Evolutionary conservation across 2,888 invertebrate genomes (phyloP).

Genomic region (Andricus quercusramuli): DNA sequence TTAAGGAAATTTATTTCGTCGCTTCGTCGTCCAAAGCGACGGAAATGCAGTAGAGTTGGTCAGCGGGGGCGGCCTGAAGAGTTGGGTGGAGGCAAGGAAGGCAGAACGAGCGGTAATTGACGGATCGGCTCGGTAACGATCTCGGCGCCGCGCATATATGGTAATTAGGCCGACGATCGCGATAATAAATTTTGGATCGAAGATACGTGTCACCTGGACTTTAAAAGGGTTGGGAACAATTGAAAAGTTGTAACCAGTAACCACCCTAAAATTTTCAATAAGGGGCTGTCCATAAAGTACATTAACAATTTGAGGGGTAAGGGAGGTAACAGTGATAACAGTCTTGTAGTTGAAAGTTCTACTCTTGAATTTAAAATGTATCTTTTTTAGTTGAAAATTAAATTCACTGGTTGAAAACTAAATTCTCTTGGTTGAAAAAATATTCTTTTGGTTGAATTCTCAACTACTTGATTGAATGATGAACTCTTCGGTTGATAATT

Average conservation of each 20-base stretch:
- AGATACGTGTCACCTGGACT: constrained; percentile 50
- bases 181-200: constrained; percentile 58
- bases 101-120: constrained; percentile 61
- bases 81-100: constrained; percentile 46
- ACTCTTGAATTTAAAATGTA: too few relatives aligned
- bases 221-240: not conserved
- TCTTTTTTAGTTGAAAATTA: too few relatives aligned
- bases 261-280: too few relatives aligned
- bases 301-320: too few relatives aligned
- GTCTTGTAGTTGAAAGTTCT: too few relatives aligned
- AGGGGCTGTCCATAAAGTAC: too few relatives aligned
- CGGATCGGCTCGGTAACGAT: constrained; percentile 62
- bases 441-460: too few relatives aligned
- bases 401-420: too few relatives aligned
- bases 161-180: constrained; percentile 61
- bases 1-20: constrained; percentile 66
- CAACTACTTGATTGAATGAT: too few relatives aligned
- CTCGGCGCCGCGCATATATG: constrained; percentile 59
- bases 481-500: too few relatives aligned
- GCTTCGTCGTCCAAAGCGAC: constrained; percentile 54
- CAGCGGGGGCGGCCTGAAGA: constrained; percentile 17
- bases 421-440: too few relatives aligned
- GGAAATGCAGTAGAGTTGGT: constrained; percentile 52
- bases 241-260: not conserved
- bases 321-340: too few relatives aligned